Evolutionary conservation across 2,797 vertebrate genomes (phyloP).

Genomic region (Chelidonichthys spinosus): DNA sequence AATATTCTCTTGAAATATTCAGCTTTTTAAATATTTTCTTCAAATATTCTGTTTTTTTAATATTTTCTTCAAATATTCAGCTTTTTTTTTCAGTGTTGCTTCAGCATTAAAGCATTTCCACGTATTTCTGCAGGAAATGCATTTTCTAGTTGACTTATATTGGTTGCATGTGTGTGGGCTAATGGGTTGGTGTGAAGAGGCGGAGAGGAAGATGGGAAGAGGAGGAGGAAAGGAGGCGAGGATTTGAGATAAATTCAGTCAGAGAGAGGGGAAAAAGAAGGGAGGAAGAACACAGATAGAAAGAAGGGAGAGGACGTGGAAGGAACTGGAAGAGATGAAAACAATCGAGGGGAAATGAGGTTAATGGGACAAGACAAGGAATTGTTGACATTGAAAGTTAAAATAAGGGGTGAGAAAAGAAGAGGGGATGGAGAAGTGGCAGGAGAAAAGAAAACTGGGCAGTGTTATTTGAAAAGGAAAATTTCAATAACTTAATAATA

Average conservation of each 20-base stretch:
- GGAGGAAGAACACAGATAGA: background rate
- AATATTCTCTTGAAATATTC: no score
- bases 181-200: no score
- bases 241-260: no score
- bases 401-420: background rate
- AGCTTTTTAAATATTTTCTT: no score
- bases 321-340: constrained; percentile 17
- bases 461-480: no score
- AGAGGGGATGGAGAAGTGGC: background rate
- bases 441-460: background rate
- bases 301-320: constrained; percentile 8
- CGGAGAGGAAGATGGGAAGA: no score
- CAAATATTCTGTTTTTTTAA: no score
- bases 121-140: no score
- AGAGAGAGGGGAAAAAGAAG: background rate
- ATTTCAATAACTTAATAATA: constrained; percentile 29
- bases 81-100: no score
- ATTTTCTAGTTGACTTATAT: constrained; percentile 70
- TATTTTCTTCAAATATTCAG: no score
- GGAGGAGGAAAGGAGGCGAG: no score
- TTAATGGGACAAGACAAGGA: constrained; percentile 2
- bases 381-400: background rate
- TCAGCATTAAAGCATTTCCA: no score
- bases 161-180: constrained; percentile 56
- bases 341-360: background rate